Evolutionary conservation across 2,113 vertebrate species (phyloP).

Genomic region (Corydoras sp.): DNA sequence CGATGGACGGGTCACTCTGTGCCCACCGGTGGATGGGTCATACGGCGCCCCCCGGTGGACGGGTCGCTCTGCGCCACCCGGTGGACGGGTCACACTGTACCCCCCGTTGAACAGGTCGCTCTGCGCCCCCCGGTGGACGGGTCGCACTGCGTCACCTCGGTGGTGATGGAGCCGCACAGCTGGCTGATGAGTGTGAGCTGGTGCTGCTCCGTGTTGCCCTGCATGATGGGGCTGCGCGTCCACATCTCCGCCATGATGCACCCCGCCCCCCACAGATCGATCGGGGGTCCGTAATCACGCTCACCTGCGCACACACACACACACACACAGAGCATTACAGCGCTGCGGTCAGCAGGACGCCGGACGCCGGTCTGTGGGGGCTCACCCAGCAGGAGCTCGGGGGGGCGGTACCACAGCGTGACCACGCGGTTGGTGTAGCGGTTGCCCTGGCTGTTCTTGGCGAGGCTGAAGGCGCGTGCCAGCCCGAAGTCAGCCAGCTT

Average conservation of each 20-base stretch:
- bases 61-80: too few species aligned
- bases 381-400: constrained; percentile 89
- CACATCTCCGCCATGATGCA: constrained; percentile 99
- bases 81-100: too few species aligned
- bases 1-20: too few species aligned
- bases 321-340: background rate
- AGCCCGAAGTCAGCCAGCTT: constrained; percentile 95
- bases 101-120: too few species aligned
- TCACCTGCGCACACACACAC: constrained; percentile 69
- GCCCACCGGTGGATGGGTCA: too few species aligned
- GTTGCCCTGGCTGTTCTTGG: constrained; percentile 97
- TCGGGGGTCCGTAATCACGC: constrained; percentile 93
- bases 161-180: constrained; percentile 92
- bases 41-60: too few species aligned
- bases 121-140: too few species aligned
- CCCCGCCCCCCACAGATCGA: constrained; percentile 93
- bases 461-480: constrained; percentile 93
- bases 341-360: too few species aligned
- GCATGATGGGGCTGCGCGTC: constrained; percentile 98
- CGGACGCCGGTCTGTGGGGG: background rate
- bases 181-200: constrained; percentile 98
- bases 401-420: constrained; percentile 93
- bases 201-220: constrained; percentile 97
- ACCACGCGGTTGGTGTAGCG: constrained; percentile 97
- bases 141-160: constrained; percentile 72